Base-by-base conservation (phyloP, 2,797 vertebrate genomes). In the Apodemus agrarius region DNA sequence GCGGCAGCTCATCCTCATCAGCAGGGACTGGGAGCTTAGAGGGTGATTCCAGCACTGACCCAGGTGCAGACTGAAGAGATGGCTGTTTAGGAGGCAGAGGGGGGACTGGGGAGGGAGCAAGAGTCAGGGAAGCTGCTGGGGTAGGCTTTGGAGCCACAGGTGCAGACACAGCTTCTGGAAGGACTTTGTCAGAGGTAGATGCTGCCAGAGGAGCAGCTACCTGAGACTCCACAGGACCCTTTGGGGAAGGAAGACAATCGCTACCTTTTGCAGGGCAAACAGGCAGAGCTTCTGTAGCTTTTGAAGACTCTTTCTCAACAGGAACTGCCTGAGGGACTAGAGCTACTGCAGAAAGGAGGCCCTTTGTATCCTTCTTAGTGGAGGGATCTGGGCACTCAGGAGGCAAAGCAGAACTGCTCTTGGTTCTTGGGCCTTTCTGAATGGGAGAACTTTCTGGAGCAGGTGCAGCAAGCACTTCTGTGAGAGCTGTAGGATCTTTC, bases 1-100 rank as follows among this genome's bases (percentile, higher is more conserved):
- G 99, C 74, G 99, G 99, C 95, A 99, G 99, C 16, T 99, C 99
- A 95, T 99, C 99, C 69, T 99, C 99, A 3, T 99, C 98, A 94
- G 91, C 67, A 54, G 98, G 92, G 95, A 87, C 93, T 40, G 93
- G 93, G 96, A 94, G 86, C 76, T 98, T 97, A 95, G 91, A 72
- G 92, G 95, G 74, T 63, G 96, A 96, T 84, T 99, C 97, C 11
- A 97, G 76, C 43, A 97, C 89, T 89, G 97, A 49, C 34, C 96
- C 98, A 95, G 97, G 29, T 9, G 97, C 96, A 84, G 98, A 79
- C 76, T 3, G 97, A 95, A 85, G 83, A 92, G 74, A 96, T 0
- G 84, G 97, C 90, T 85, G 95, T 92, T 98, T 97, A 98, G 98
- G 37, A 80, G 72, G 98, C 75, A 98, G 90, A 95, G 83, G n/a